Evolutionary conservation across 2,888 invertebrate genomes (phyloP).

Genomic region (Lepidochrysops patricia): DNA sequence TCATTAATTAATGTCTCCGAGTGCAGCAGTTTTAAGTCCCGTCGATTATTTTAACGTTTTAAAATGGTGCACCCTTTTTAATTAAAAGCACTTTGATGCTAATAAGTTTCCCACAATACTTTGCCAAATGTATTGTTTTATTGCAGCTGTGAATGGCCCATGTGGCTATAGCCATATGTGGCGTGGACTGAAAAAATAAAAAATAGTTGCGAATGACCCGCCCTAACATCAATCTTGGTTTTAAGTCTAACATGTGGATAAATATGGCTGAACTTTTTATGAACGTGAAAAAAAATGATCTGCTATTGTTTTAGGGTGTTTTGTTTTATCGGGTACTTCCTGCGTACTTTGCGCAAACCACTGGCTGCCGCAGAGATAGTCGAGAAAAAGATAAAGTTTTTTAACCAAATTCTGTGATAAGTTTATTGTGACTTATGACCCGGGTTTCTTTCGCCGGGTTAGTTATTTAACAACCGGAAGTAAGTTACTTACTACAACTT

Average conservation of each 20-base stretch:
- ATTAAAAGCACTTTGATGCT: neutral
- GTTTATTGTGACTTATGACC: too few relatives aligned
- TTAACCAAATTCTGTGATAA: too few relatives aligned
- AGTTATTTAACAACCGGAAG: too few relatives aligned
- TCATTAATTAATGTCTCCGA: too few relatives aligned
- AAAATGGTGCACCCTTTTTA: neutral
- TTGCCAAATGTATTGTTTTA: constrained; percentile 1
- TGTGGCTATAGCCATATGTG: constrained; percentile 37
- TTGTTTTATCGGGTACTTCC: neutral
- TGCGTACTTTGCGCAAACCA: neutral
- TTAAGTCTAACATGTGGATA: constrained; percentile 38
- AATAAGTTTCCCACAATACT: constrained; percentile 4
- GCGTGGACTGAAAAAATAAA: constrained; percentile 33
- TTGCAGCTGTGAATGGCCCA: constrained; percentile 18
- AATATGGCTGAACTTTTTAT: constrained; percentile 29
- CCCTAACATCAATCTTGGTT: constrained; percentile 31
- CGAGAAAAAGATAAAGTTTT: too few relatives aligned
- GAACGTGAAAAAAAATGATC: neutral
- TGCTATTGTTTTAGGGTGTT: neutral
- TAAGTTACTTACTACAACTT: too few relatives aligned
- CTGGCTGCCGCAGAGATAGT: neutral
- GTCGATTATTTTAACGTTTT: neutral
- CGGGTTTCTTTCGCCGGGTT: too few relatives aligned
- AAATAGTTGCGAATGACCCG: constrained; percentile 39
- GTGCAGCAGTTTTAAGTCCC: too few relatives aligned